A percentile compares a stretch with the other conserved stretches of the same genome.
phyloP scores from a whole-genome alignment of 2,797 vertebrate genomes.

The Florisuga fusca region DNA sequence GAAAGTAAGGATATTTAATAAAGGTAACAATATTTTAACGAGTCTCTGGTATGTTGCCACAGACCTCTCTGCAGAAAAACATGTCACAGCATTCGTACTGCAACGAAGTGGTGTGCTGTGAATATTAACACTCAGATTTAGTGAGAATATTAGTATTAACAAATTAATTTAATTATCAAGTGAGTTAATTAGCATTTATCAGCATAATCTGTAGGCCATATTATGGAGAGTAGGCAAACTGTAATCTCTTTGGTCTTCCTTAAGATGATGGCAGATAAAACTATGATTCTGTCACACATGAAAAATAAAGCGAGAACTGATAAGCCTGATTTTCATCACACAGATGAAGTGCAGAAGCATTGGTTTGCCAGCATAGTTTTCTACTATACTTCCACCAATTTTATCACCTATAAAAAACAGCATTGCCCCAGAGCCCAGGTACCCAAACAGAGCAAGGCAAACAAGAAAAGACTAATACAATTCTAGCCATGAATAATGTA shows the following conservation, averaged over 20 bases:
- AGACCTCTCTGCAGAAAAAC: background rate
- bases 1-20: background rate
- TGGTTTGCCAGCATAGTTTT: conserved; percentile 55
- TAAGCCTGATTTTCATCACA: conserved; percentile 39
- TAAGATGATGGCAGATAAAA: background rate
- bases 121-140: background rate
- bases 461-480: conserved; percentile 24
- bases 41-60: background rate
- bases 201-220: background rate
- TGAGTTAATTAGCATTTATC: background rate
- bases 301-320: conserved; percentile 18
- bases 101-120: background rate
- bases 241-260: background rate
- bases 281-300: background rate
- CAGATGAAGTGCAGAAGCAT: conserved; percentile 17
- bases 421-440: conserved; percentile 76
- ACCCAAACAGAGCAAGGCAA: conserved; percentile 25
- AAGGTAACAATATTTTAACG: background rate
- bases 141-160: conserved; percentile 9
- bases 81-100: background rate
- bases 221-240: background rate
- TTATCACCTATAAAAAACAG: conserved; percentile 84
- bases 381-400: conserved; percentile 84
- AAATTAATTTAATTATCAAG: background rate
- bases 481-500: conserved; percentile 64